Conservation (phyloP, 1,140 invertebrate genomes). For the Drosophila ercepeae region DNA sequence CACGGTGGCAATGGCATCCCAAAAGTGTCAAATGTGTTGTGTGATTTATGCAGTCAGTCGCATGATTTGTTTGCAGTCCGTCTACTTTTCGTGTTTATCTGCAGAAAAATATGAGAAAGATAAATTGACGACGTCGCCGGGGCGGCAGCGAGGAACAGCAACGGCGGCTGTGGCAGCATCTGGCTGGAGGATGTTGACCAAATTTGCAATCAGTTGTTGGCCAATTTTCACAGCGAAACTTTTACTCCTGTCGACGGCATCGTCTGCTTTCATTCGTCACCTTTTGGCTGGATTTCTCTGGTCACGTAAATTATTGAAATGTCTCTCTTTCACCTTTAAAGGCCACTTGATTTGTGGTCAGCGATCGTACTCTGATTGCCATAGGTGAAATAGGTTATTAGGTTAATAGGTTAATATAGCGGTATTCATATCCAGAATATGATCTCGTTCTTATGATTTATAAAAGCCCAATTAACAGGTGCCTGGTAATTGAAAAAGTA, state of each 20-base stretch:
- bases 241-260: conserved; percentile 63
- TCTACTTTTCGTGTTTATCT: conserved; percentile 81
- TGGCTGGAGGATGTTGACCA: conserved; percentile 23
- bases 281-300: conserved; percentile 52
- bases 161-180: background rate
- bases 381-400: conserved; percentile 8
- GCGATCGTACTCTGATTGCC: background rate
- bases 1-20: conserved; percentile 63
- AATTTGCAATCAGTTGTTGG: conserved; percentile 66
- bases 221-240: conserved; percentile 71
- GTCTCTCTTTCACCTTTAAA: conserved; percentile 13
- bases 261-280: conserved; percentile 73
- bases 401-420: conserved; percentile 1
- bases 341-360: conserved; percentile 7
- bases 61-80: conserved; percentile 82
- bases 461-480: background rate
- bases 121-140: conserved; percentile 63
- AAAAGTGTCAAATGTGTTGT: conserved; percentile 81
- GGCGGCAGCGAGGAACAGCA: conserved; percentile 9
- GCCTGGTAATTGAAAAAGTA: background rate
- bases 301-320: conserved; percentile 54
- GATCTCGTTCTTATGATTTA: background rate
- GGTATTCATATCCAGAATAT: background rate
- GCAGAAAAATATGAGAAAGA: conserved; percentile 81
- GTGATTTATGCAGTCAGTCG: conserved; percentile 82